Evolutionary conservation across 2,888 invertebrate species (phyloP).

Genomic region (Pimpla rufipes): DNA sequence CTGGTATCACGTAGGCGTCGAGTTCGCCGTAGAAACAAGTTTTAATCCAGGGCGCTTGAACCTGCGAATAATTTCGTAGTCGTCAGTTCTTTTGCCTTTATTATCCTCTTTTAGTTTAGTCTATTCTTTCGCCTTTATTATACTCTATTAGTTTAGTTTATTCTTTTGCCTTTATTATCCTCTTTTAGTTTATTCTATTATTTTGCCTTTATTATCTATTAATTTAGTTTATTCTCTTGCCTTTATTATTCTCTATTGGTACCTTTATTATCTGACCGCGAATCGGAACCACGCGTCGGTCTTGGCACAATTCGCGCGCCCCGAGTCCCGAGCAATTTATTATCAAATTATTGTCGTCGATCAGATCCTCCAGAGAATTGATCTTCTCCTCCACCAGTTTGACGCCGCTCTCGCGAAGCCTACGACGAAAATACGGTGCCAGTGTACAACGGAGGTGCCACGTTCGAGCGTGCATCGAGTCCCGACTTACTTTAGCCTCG

Average conservation of each 20-base stretch:
- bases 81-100: too few species aligned
- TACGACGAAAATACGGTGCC: slow-evolving; percentile 78
- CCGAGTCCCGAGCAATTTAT: slow-evolving; percentile 95
- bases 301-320: slow-evolving; percentile 92
- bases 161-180: too few species aligned
- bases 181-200: too few species aligned
- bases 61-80: slow-evolving; percentile 86
- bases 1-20: slow-evolving; percentile 95
- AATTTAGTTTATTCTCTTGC: too few species aligned
- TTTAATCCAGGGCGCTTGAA: slow-evolving; percentile 95
- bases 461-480: slow-evolving; percentile 11
- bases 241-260: too few species aligned
- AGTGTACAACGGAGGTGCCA: not conserved
- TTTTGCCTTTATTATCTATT: too few species aligned
- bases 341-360: slow-evolving; percentile 89
- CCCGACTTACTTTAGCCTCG: slow-evolving; percentile 88
- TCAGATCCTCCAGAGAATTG: slow-evolving; percentile 88
- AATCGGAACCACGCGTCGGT: slow-evolving; percentile 91
- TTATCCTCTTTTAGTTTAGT: too few species aligned
- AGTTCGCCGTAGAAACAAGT: slow-evolving; percentile 94
- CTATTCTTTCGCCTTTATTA: too few species aligned
- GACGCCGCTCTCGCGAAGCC: slow-evolving; percentile 89
- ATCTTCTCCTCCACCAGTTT: slow-evolving; percentile 87
- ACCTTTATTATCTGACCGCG: slow-evolving; percentile 94
- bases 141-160: too few species aligned